These are phyloP conservation scores for Mesaphorura yosii DNA, from an alignment of 1,140 invertebrate species.

Conservation along the genomic window DNA sequence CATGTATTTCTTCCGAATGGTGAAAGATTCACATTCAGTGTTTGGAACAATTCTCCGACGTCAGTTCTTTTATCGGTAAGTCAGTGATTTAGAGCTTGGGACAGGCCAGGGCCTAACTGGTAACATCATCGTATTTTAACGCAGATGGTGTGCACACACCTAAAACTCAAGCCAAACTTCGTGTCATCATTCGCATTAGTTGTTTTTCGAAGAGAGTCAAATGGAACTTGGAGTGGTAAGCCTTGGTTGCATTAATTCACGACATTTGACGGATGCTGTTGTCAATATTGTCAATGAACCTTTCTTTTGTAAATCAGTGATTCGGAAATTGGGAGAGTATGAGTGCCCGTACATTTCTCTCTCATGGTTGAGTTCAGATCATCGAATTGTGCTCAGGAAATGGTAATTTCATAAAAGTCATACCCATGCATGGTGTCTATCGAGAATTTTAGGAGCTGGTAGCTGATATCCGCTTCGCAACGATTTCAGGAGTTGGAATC, in stretches of 20 bases:
- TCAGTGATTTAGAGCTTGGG: neutral
- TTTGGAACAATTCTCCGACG: constrained; percentile 68
- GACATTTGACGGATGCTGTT: neutral
- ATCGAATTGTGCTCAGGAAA: constrained; percentile 62
- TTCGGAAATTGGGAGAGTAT: constrained; percentile 84
- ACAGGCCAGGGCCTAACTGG: neutral
- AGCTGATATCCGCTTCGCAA: constrained; percentile 27
- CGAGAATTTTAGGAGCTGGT: neutral
- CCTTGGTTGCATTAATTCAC: neutral
- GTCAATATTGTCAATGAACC: neutral
- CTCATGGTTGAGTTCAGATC: constrained; percentile 47
- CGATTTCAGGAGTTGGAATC: constrained; percentile 82
- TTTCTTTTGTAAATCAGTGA: constrained; percentile 41
- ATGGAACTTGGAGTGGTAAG: constrained; percentile 28
- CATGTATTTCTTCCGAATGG: constrained; percentile 76
- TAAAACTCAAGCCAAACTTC: constrained; percentile 28
- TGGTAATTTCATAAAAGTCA: constrained; percentile 41
- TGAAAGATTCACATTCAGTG: constrained; percentile 66
- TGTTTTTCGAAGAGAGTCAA: constrained; percentile 23
- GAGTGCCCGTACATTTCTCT: constrained; percentile 90
- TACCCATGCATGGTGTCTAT: neutral
- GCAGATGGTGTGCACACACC: constrained; percentile 24
- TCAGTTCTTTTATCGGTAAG: constrained; percentile 60
- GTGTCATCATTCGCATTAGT: constrained; percentile 28
- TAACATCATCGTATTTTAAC: constrained; percentile 1